These are phyloP conservation scores for Dermolepida albohirtum DNA, from an alignment of 2,888 invertebrate species.

Conservation along the genomic window DNA sequence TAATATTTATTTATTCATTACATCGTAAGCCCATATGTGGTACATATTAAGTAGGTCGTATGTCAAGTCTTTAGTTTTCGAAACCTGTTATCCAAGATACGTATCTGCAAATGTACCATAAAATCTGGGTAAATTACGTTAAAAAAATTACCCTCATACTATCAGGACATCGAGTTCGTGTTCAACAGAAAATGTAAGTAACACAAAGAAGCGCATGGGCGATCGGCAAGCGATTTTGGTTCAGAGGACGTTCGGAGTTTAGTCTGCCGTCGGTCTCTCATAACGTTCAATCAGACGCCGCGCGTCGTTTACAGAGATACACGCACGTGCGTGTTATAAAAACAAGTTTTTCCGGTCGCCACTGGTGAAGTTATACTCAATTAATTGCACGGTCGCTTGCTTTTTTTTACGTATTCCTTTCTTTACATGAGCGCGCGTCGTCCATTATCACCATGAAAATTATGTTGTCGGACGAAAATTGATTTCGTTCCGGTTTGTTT, in stretches of 20 bases:
- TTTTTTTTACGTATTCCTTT: neutral
- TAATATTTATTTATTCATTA: no score
- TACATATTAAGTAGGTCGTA: no score
- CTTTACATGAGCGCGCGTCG: neutral
- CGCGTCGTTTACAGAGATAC: constrained; percentile 6
- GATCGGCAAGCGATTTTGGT: constrained; percentile 20
- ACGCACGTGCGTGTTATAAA: constrained; percentile 27
- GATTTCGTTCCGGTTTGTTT: constrained; percentile 10
- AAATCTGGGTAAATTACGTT: no score
- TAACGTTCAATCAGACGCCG: constrained; percentile 22
- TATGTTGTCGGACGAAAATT: constrained; percentile 10
- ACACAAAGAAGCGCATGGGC: constrained; percentile 28
- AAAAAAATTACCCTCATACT: neutral
- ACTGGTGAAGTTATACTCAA: no score
- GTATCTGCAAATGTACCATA: no score
- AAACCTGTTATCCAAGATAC: no score
- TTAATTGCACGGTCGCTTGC: neutral
- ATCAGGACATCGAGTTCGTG: neutral
- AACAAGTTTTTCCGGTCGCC: no score
- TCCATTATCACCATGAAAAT: neutral
- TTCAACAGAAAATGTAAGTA: constrained; percentile 7
- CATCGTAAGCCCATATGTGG: no score
- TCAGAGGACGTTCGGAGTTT: constrained; percentile 10
- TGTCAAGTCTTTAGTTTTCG: no score
- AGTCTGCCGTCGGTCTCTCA: constrained; percentile 30